Evolutionary conservation across 2,888 invertebrate species (phyloP), one percentile per base, ranked within the genome.

Genomic region (Helicoverpa assulta): DNA sequence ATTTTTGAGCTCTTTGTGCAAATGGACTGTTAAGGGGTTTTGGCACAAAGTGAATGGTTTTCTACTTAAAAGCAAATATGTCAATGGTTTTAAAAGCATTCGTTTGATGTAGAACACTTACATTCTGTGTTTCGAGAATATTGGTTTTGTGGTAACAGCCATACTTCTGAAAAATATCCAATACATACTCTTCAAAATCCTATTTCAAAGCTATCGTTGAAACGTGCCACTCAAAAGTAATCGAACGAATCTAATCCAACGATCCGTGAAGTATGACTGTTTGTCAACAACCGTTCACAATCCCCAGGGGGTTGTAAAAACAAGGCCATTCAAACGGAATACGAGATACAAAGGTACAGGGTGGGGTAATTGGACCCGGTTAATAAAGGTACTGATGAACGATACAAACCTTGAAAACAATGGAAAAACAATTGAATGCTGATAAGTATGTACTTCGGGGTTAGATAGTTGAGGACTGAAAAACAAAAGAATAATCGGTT

Each of bases 241-340:
- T 56, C 19, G 2, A 14, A 7, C 5, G 19, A 60, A 73, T 52
- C 14, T 52, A 63, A 70, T 53, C 47, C 47, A 40, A 14, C 52
- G 52, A 29, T 6, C 50, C 52, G 21, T 62, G 47, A 10, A 53
- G 54, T 29, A 43, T n/a, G 3, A 1, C 18, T 16, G 47, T 68
- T 37, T 54, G 12, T 43, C 50, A 52, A 74, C 52, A 55, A 47
- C 18, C 19, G 12, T 52, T 18, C 21, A 40, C 67, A 72, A 67
- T 77, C 43, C 60, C 18, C 58, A 43, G 54, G 61, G 60, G 47
- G 58, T 40, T 59, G 52, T 26, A 26, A 60, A 71, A 67, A 53
- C 66, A 58, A 62, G 66, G 56, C 65, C 57, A 65, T 68, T 61
- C 43, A 57, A 70, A 68, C 43, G 29, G 29, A 59, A 62, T 51